phyloP scores from a whole-genome alignment of 2,113 vertebrate species.

The Panthera leo region DNA sequence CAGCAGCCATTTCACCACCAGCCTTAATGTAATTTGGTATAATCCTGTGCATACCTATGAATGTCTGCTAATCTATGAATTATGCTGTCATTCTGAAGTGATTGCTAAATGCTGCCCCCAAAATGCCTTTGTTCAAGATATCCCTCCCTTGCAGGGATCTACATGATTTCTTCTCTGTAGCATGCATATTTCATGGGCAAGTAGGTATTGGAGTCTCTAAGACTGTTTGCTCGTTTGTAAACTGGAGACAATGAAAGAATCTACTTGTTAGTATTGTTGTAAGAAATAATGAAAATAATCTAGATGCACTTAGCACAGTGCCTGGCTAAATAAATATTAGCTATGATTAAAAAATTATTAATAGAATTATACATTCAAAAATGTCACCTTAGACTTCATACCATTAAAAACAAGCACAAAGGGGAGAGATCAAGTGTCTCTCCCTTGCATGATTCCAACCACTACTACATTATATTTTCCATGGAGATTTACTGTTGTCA shows the following conservation, averaged over 20 bases:
- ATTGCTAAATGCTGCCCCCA: neutral
- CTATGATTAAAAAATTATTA: neutral
- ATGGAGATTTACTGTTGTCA: neutral
- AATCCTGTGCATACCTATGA: neutral
- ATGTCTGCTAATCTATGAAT: neutral
- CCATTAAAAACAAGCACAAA: neutral
- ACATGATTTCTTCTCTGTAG: neutral
- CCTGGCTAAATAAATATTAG: neutral
- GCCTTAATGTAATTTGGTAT: neutral
- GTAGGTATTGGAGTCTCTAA: neutral
- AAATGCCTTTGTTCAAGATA: conserved; percentile 7
- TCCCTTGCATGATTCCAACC: neutral
- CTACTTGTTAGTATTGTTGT: neutral
- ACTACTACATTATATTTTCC: neutral
- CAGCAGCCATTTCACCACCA: neutral
- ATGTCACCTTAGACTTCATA: neutral
- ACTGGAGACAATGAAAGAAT: neutral
- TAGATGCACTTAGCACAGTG: neutral
- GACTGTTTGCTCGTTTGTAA: neutral
- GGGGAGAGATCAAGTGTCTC: neutral
- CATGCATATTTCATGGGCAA: neutral
- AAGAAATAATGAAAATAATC: neutral
- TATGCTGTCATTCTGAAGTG: conserved; percentile 11
- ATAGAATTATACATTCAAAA: neutral
- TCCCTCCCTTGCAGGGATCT: neutral